Evolutionary conservation across 2,888 invertebrate species (phyloP).

Genomic region (Acheta domesticus): DNA sequence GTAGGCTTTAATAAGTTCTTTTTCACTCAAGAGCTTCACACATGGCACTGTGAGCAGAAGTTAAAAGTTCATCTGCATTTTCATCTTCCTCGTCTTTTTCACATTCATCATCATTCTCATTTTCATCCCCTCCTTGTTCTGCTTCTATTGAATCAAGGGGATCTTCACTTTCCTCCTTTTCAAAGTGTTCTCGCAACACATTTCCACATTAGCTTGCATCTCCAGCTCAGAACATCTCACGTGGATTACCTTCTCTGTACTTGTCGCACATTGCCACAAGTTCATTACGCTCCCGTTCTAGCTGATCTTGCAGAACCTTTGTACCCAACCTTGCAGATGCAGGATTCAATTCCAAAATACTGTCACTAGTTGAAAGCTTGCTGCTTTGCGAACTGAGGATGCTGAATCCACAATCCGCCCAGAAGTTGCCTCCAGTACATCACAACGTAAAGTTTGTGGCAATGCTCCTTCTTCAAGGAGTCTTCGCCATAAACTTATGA

Average conservation of each 20-base stretch:
- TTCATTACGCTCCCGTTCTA: conserved; percentile 68
- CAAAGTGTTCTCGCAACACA: conserved; percentile 44
- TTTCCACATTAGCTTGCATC: conserved; percentile 41
- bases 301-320: conserved; percentile 71
- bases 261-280: conserved; percentile 73
- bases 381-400: conserved; percentile 58
- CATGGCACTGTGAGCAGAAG: background rate
- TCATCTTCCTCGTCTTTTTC: background rate
- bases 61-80: background rate
- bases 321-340: conserved; percentile 69
- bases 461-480: background rate
- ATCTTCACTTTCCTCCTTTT: conserved; percentile 37
- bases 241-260: conserved; percentile 46
- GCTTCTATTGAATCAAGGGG: background rate
- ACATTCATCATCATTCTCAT: background rate
- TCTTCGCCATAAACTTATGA: background rate
- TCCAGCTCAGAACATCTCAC: conserved; percentile 41
- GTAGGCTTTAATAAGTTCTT: background rate
- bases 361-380: conserved; percentile 67
- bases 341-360: conserved; percentile 80
- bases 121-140: background rate
- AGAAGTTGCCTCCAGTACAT: background rate
- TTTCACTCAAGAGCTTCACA: background rate
- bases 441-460: background rate
- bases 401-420: background rate